Conservation (phyloP, 2,113 vertebrate genomes). For the Ginglymostoma cirratum region DNA sequence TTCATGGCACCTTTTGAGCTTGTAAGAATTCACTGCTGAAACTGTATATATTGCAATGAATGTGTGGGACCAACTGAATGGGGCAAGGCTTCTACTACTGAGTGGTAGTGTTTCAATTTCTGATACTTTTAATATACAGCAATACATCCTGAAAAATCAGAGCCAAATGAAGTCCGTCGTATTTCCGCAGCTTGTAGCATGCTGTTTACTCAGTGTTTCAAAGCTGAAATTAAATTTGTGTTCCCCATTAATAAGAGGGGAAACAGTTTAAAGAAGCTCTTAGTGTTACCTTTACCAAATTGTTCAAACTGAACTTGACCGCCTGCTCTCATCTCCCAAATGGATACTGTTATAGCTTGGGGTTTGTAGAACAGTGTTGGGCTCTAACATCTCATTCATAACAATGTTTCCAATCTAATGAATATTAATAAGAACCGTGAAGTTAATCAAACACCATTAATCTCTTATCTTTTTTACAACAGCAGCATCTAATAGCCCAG, state of each 20-base stretch:
- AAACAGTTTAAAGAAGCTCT: neutral
- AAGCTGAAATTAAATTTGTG: neutral
- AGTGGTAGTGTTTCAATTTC: neutral
- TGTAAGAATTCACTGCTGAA: neutral
- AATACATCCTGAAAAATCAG: neutral
- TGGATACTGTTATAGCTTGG: neutral
- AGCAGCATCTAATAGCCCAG: slow-evolving; percentile 21
- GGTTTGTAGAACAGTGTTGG: neutral
- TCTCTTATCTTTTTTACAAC: slow-evolving; percentile 35
- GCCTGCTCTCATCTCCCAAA: slow-evolving; percentile 2
- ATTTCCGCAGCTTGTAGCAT: neutral
- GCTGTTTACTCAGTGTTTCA: neutral
- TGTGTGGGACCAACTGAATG: neutral
- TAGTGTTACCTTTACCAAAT: neutral
- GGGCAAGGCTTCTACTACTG: neutral
- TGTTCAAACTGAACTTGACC: neutral
- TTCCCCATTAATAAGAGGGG: neutral
- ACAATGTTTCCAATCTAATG: slow-evolving; percentile 15
- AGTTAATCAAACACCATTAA: slow-evolving; percentile 38
- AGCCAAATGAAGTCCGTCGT: neutral
- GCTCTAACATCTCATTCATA: slow-evolving; percentile 28
- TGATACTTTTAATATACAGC: neutral
- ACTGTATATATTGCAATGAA: neutral
- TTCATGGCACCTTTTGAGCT: neutral
- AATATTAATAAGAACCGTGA: slow-evolving; percentile 32